Percentiles rank a stretch among this genome's conserved stretches.
These are phyloP conservation scores for Gari tellinella DNA, from an alignment of 2,888 invertebrate genomes.

Conservation along the genomic window DNA sequence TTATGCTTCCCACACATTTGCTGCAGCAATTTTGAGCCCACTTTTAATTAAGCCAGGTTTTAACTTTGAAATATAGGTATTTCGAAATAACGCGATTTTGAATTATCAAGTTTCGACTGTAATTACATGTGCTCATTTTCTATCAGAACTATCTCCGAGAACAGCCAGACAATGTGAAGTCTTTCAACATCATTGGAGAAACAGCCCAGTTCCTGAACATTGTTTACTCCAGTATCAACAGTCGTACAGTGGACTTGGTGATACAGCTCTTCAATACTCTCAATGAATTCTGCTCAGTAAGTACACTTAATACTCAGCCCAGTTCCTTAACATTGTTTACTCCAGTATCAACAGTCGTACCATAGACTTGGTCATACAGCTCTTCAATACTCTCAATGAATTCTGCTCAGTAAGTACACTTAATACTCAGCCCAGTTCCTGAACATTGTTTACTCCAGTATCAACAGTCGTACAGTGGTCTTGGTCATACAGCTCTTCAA, in stretches of 20 bases:
- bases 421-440: slow-evolving; percentile 83
- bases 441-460: slow-evolving; percentile 83
- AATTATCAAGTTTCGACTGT: too few relatives aligned
- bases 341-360: slow-evolving; percentile 82
- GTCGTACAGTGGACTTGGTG: slow-evolving; percentile 81
- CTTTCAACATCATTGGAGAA: slow-evolving; percentile 84
- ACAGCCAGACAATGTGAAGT: slow-evolving; percentile 84
- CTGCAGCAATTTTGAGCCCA: too few relatives aligned
- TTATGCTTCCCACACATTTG: too few relatives aligned
- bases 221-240: slow-evolving; percentile 83
- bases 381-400: slow-evolving; percentile 84
- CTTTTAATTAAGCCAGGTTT: too few relatives aligned
- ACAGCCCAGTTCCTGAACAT: slow-evolving; percentile 83
- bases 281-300: slow-evolving; percentile 84
- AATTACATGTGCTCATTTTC: too few relatives aligned
- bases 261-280: slow-evolving; percentile 83
- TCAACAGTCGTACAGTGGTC: slow-evolving; percentile 81
- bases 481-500: slow-evolving; percentile 83
- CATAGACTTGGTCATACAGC: slow-evolving; percentile 83
- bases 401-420: slow-evolving; percentile 83
- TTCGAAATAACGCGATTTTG: too few relatives aligned
- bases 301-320: too few relatives aligned
- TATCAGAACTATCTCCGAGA: slow-evolving; percentile 83
- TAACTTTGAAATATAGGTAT: too few relatives aligned
- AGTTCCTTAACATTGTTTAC: slow-evolving; percentile 83